Conservation (phyloP, 2,888 invertebrate genomes). For the Orthosia gothica region DNA sequence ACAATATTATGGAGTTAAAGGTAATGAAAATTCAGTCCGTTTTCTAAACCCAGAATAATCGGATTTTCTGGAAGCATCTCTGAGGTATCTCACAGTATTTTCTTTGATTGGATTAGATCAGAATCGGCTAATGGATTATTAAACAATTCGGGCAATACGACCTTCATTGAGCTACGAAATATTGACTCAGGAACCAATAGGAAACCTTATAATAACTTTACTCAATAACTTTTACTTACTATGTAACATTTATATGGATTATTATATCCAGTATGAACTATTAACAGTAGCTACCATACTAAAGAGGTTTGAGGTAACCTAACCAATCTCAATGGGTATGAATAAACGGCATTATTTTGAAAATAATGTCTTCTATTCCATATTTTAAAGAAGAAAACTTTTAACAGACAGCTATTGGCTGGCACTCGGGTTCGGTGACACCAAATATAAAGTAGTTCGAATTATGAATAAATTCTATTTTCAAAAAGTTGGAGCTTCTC, state of each 20-base stretch:
- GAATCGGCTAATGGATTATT: constrained; percentile 22
- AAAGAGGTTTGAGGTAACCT: neutral
- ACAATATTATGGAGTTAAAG: no score
- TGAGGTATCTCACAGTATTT: constrained; percentile 1
- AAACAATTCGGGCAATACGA: constrained; percentile 27
- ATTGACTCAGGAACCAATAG: constrained; percentile 19
- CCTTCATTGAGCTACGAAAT: constrained; percentile 19
- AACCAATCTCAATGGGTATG: neutral
- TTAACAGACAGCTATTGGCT: no score
- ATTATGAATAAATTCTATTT: no score
- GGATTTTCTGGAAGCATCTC: neutral
- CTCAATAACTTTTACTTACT: constrained; percentile 12
- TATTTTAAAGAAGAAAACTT: no score
- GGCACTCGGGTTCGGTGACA: no score
- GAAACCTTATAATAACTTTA: constrained; percentile 23
- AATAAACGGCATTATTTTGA: neutral
- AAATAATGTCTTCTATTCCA: neutral
- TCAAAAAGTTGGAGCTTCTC: no score
- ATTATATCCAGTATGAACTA: constrained; percentile 1
- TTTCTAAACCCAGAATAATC: neutral
- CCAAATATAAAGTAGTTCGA: no score
- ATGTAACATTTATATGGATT: neutral
- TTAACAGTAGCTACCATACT: neutral
- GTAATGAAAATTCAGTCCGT: neutral
- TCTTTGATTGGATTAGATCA: constrained; percentile 26